A percentile compares a stretch with the other conserved stretches of the same genome.
phyloP scores from a whole-genome alignment of 2,888 invertebrate species.

The Aphidius colemani region DNA sequence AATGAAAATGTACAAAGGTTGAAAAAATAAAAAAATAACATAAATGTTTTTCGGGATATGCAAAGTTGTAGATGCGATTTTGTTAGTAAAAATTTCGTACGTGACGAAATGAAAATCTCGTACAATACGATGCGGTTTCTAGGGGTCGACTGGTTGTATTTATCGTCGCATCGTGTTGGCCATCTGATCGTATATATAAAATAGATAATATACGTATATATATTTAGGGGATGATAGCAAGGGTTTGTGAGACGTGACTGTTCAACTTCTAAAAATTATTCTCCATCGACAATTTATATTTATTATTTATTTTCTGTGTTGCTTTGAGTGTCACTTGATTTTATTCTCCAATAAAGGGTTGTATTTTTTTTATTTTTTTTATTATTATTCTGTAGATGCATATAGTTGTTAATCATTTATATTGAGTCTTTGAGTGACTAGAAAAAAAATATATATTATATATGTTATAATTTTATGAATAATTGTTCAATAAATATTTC shows the following conservation, averaged over 20 bases:
- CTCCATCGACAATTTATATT: constrained; percentile 19
- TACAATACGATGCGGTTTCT: constrained; percentile 13
- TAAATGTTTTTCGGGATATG: constrained; percentile 7
- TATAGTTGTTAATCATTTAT: no score
- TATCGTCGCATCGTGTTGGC: constrained; percentile 25
- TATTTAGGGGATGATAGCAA: not conserved
- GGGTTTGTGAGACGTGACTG: constrained; percentile 17
- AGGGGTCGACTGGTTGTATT: constrained; percentile 18
- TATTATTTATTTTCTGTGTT: no score
- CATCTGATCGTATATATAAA: constrained; percentile 4
- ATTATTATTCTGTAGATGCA: no score
- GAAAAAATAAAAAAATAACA: constrained; percentile 7
- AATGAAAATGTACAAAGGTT: constrained; percentile 16
- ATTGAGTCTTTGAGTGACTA: not conserved
- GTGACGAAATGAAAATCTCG: constrained; percentile 30
- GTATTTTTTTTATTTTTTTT: not conserved
- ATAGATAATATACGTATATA: not conserved
- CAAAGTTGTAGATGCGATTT: constrained; percentile 10
- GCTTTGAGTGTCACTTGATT: no score
- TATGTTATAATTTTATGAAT: not conserved
- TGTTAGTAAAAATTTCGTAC: constrained; percentile 25
- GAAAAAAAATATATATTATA: not conserved
- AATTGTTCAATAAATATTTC: not conserved
- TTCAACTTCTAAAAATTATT: constrained; percentile 24
- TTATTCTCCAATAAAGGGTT: not conserved